Conservation (phyloP, 2,113 vertebrate genomes). For the Cavia porcellus region DNA sequence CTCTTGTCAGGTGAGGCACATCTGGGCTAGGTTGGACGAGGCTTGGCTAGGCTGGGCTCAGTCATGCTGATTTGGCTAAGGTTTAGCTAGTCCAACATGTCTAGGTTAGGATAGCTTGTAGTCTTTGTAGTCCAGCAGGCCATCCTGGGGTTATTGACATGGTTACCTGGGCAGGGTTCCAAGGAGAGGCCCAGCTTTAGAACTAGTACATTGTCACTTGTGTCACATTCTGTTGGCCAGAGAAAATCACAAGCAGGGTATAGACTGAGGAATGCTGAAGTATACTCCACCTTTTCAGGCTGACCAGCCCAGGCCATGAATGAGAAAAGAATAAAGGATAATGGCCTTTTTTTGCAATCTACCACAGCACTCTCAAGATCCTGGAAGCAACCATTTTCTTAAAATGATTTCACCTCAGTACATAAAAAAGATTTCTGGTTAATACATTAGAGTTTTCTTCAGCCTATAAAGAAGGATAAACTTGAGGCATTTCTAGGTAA, state of each 20-base stretch:
- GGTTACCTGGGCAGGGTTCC: not conserved
- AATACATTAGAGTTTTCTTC: not conserved
- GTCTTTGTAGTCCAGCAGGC: not conserved
- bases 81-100: not conserved
- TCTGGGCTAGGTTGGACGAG: not conserved
- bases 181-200: not conserved
- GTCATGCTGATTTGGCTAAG: not conserved
- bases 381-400: not conserved
- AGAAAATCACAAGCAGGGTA: not conserved
- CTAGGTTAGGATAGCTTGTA: not conserved
- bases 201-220: not conserved
- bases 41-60: too few species aligned
- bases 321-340: not conserved
- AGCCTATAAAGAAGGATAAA: not conserved
- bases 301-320: not conserved
- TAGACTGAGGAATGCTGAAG: too few species aligned
- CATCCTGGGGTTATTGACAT: not conserved
- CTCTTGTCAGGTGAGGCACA: not conserved
- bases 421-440: not conserved
- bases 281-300: not conserved
- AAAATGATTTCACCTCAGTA: not conserved
- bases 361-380: not conserved
- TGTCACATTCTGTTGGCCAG: not conserved
- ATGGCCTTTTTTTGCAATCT: not conserved
- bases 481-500: not conserved